Evolutionary conservation across 35 echinoderm and acorn worm species (phyloP).

Genomic region (Apostichopus japonicus): DNA sequence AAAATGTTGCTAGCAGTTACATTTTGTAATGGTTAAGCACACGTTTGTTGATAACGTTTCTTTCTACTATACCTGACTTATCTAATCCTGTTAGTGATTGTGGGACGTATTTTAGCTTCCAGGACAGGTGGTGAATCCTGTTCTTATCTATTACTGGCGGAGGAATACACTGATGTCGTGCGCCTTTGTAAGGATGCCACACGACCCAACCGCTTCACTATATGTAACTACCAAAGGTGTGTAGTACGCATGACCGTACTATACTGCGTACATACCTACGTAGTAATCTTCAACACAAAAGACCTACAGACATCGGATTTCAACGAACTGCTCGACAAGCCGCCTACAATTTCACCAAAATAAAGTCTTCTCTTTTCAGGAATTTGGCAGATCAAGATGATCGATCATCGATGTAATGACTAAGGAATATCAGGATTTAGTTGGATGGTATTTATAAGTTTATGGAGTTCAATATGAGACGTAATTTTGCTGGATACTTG

Average conservation of each 20-base stretch:
- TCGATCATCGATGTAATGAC: slow-evolving; percentile 22
- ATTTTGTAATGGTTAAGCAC: too few relatives aligned
- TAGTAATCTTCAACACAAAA: neutral
- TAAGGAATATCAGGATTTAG: slow-evolving; percentile 45
- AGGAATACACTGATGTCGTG: slow-evolving; percentile 21
- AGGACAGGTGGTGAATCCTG: neutral
- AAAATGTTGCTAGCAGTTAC: too few relatives aligned
- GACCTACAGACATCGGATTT: neutral
- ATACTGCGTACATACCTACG: neutral
- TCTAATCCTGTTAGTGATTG: too few relatives aligned
- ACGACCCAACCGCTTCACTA: neutral
- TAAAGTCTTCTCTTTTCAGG: neutral
- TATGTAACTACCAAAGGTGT: neutral
- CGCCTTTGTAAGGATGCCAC: slow-evolving; percentile 28
- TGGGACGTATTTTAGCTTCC: neutral
- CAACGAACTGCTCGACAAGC: neutral
- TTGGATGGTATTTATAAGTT: slow-evolving; percentile 27
- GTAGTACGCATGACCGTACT: neutral
- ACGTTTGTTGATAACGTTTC: too few relatives aligned
- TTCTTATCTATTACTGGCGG: neutral
- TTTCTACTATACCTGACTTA: too few relatives aligned
- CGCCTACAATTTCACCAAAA: neutral
- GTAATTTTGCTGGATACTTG: slow-evolving; percentile 28
- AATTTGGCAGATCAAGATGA: slow-evolving; percentile 8
- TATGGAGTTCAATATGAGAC: slow-evolving; percentile 34